These are phyloP conservation scores for Platyura marginata DNA, from an alignment of 1,140 invertebrate species.

Conservation along the genomic window DNA sequence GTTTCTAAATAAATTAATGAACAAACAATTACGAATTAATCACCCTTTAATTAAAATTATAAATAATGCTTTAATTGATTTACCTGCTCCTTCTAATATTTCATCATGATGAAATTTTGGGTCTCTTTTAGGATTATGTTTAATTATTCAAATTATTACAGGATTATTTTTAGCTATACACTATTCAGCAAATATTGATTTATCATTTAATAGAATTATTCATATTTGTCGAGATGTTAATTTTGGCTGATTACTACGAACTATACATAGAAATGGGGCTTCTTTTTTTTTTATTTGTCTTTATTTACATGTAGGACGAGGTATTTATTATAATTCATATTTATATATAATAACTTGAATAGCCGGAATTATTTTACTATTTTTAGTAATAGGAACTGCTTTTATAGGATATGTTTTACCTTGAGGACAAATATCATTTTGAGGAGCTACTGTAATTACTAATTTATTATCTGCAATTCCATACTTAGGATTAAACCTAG, in stretches of 20 bases:
- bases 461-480: conserved; percentile 46
- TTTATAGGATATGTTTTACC: conserved; percentile 51
- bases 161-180: conserved; percentile 39
- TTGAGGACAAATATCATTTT: conserved; percentile 55
- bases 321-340: conserved; percentile 34
- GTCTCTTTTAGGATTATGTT: conserved; percentile 33
- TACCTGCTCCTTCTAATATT: conserved; percentile 33
- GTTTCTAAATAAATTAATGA: conserved; percentile 12
- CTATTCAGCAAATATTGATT: conserved; percentile 30
- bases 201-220: conserved; percentile 35
- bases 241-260: conserved; percentile 33
- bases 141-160: conserved; percentile 37
- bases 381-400: conserved; percentile 39
- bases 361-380: conserved; percentile 33
- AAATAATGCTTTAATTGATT: conserved; percentile 27
- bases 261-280: conserved; percentile 33
- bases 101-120: conserved; percentile 32
- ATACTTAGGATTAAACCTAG: conserved; percentile 34
- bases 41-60: not conserved
- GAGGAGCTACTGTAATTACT: conserved; percentile 52
- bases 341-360: conserved; percentile 32
- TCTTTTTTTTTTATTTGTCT: conserved; percentile 34
- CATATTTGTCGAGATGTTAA: conserved; percentile 32
- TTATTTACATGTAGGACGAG: conserved; percentile 31
- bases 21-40: not conserved